A percentile compares a stretch with the other conserved stretches of the same genome.
phyloP scores from a whole-genome alignment of 2,888 invertebrate genomes.

The Antheraea assamensis region DNA sequence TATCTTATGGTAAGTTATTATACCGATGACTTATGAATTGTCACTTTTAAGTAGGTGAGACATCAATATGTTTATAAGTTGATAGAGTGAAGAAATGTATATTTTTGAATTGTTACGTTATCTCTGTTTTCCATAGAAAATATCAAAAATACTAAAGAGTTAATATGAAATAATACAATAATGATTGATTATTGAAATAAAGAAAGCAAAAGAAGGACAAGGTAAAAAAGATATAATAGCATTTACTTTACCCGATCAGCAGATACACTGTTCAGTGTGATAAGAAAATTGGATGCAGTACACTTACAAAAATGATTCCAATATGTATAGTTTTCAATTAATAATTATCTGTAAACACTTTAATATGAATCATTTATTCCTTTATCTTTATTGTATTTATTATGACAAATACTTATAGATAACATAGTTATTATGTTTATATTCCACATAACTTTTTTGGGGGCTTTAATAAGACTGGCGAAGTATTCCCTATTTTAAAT shows the following conservation, averaged over 20 bases:
- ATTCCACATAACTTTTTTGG: conserved; percentile 21
- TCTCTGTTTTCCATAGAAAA: background rate
- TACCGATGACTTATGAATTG: background rate
- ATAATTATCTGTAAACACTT: conserved; percentile 21
- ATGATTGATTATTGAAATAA: background rate
- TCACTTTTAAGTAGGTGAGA: too few relatives aligned
- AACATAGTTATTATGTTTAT: conserved; percentile 14
- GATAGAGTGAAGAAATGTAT: background rate
- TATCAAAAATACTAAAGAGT: background rate
- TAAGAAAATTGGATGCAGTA: background rate
- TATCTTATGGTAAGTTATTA: background rate
- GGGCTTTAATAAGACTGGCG: conserved; percentile 60
- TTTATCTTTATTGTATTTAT: conserved; percentile 15
- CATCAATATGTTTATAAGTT: too few relatives aligned
- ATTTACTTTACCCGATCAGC: background rate
- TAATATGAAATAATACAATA: background rate
- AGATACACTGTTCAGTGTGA: background rate
- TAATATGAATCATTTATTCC: conserved; percentile 25
- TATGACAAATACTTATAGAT: conserved; percentile 6
- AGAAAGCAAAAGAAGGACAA: background rate
- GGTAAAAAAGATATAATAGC: background rate
- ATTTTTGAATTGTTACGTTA: background rate
- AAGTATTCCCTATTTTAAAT: conserved; percentile 47
- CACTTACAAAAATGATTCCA: background rate
- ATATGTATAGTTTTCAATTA: conserved; percentile 1